Evolutionary conservation across 1,140 invertebrate species (phyloP).

Genomic region (Drosophila nannoptera): DNA sequence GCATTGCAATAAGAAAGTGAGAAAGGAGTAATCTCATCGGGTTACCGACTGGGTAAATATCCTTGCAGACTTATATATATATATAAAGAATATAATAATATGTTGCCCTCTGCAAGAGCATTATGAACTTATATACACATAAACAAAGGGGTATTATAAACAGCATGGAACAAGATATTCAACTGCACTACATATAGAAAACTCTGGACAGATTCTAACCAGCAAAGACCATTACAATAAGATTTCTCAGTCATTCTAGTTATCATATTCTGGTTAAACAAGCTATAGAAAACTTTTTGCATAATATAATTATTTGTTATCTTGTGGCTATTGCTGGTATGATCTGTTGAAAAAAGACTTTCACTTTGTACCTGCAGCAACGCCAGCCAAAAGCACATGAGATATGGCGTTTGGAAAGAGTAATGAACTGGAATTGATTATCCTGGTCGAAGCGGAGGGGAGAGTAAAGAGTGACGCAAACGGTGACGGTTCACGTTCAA

Average conservation of each 20-base stretch:
- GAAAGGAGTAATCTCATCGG: neutral
- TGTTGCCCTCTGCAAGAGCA: neutral
- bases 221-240: conserved; percentile 9
- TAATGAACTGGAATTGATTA: conserved; percentile 44
- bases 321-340: conserved; percentile 15
- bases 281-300: too few species aligned
- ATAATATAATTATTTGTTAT: neutral
- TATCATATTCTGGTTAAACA: neutral
- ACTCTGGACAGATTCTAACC: conserved; percentile 1
- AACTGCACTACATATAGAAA: conserved; percentile 19
- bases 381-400: conserved; percentile 58
- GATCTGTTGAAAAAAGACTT: conserved; percentile 6
- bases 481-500: conserved; percentile 64
- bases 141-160: conserved; percentile 10
- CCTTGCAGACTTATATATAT: neutral
- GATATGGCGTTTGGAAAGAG: conserved; percentile 74
- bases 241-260: neutral
- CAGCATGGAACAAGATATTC: conserved; percentile 12
- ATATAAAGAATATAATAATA: too few species aligned
- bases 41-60: neutral
- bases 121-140: conserved; percentile 13
- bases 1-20: conserved; percentile 9
- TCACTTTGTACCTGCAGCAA: conserved; percentile 58
- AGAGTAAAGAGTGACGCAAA: conserved; percentile 56
- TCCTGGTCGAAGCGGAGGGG: conserved; percentile 36